phyloP scores from a whole-genome alignment of 2,888 invertebrate species.

The Tinea semifulvella region DNA sequence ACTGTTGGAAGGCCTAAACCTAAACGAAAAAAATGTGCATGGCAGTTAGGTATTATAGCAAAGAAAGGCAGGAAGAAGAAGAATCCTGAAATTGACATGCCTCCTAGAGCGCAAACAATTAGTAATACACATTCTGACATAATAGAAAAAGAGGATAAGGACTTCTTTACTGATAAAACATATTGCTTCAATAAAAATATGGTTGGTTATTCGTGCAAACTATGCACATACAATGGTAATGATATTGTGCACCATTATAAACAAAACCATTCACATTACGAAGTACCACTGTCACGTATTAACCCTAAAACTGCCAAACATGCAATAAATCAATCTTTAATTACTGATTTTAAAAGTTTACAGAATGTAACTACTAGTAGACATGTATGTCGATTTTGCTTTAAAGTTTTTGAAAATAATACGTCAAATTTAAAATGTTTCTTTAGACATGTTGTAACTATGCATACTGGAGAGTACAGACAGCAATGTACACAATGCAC shows the following conservation, averaged over 20 bases:
- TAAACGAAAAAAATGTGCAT: constrained; percentile 40
- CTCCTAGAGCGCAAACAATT: constrained; percentile 29
- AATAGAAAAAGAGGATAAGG: neutral
- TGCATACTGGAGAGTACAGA: constrained; percentile 82
- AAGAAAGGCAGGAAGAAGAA: constrained; percentile 41
- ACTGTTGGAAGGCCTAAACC: constrained; percentile 23
- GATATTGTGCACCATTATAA: constrained; percentile 75
- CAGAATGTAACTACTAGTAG: constrained; percentile 40
- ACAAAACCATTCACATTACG: constrained; percentile 69
- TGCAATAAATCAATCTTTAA: constrained; percentile 64
- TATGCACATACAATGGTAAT: constrained; percentile 67
- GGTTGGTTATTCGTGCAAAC: constrained; percentile 60
- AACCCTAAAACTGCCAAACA: constrained; percentile 54
- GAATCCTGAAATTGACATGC: neutral
- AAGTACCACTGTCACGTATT: constrained; percentile 71
- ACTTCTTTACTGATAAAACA: constrained; percentile 46
- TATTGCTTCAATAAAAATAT: constrained; percentile 50
- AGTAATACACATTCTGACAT: constrained; percentile 28
- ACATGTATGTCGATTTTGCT: constrained; percentile 52
- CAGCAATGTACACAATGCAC: constrained; percentile 69
- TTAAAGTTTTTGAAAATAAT: constrained; percentile 37
- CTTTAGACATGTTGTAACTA: constrained; percentile 75
- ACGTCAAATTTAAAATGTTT: constrained; percentile 47
- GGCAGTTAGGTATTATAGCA: constrained; percentile 46
- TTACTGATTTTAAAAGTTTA: constrained; percentile 39